Conservation (phyloP, 92 coral and sea anemone genomes). For the Anthopleura xanthogrammica region DNA sequence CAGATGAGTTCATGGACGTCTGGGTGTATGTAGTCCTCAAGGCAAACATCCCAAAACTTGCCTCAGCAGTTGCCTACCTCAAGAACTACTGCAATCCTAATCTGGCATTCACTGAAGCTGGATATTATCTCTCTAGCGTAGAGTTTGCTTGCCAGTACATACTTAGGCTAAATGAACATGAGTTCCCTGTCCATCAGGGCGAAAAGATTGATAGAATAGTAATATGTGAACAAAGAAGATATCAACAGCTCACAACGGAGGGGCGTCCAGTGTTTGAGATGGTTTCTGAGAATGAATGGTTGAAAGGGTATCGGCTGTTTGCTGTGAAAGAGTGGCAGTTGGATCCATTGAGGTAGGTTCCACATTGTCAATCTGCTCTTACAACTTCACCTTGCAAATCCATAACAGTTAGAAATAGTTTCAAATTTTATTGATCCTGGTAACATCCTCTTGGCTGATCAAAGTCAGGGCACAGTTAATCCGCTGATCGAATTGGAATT, state of each 20-base stretch:
- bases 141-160: slow-evolving; percentile 88
- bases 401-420: neutral
- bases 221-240: slow-evolving; percentile 63
- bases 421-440: too few species aligned
- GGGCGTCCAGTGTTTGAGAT: slow-evolving; percentile 58
- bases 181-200: slow-evolving; percentile 47
- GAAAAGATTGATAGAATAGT: slow-evolving; percentile 42
- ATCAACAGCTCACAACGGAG: slow-evolving; percentile 38
- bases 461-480: too few species aligned
- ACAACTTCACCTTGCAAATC: neutral
- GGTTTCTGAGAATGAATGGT: slow-evolving; percentile 60
- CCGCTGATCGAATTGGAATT: too few species aligned
- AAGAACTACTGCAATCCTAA: slow-evolving; percentile 77
- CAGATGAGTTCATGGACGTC: slow-evolving; percentile 91
- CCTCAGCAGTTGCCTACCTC: slow-evolving; percentile 56
- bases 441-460: too few species aligned
- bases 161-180: slow-evolving; percentile 61
- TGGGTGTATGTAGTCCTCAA: slow-evolving; percentile 84
- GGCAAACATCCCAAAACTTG: slow-evolving; percentile 64
- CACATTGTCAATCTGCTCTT: neutral
- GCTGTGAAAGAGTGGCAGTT: slow-evolving; percentile 87
- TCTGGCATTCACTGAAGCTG: slow-evolving; percentile 81
- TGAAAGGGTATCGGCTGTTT: slow-evolving; percentile 61
- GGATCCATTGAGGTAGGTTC: slow-evolving; percentile 60
- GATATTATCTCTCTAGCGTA: slow-evolving; percentile 73